Evolutionary conservation across 2,888 invertebrate genomes (phyloP), one percentile per base, ranked within the genome.

Genomic region (Ditula angustiorana): DNA sequence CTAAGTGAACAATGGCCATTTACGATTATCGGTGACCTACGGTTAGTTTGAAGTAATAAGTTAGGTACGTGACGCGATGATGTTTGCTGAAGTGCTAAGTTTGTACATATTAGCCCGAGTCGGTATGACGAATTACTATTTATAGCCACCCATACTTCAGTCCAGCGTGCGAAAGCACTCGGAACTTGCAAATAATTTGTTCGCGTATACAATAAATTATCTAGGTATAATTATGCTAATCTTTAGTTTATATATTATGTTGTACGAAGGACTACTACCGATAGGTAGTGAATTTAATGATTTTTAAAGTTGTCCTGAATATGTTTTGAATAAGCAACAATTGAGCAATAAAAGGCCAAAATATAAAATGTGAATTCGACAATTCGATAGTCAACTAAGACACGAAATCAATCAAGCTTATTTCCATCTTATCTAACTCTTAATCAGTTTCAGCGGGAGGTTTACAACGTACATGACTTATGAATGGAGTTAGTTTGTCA

Each of bases 401-500:
- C 28, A 41, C 19, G 5, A 5, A 50, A 30, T 50, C 11, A 30
- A 30, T 50, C 30, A 30, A 30, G 26, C 28, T 49, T 26, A 49
- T 26, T 28, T 49, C 4, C 28, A 8, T 19, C 19, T 30, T 30
- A 41, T 46, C 46, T n/a, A 30, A 5, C 30, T 19, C 19, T 50
- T 19, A 50, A n/a, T 5, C 28, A 26, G 49, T 49, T 19, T 50
- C 19, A 30, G 5, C 19, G 28, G 61, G 58, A 66, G 58, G 73
- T 63, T 69, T 68, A 23, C 52, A 61, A 67, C 50, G 57, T 58
- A 71, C 70, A 69, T 67, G 66, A 72, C 75, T 86, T 85, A 87
- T 91, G 91, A 92, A 92, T 92, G 92, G 84, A 78, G 81, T 81
- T 75, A 79, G 46, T 64, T 63, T 77, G 69, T 72, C 73, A 71